These are phyloP conservation scores for Whitmania pigra DNA, from an alignment of 1,140 invertebrate species.

Conservation along the genomic window DNA sequence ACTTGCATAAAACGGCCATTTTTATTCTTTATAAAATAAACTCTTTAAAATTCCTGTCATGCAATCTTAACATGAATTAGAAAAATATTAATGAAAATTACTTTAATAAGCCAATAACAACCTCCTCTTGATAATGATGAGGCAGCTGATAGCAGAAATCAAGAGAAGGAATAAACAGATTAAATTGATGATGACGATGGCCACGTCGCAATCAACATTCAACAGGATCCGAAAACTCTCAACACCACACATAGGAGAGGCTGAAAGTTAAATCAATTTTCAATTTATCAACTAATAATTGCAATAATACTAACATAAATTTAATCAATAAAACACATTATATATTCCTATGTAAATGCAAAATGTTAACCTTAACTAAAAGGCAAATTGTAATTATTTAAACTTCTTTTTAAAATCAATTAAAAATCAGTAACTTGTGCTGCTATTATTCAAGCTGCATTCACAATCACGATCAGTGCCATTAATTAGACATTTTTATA, in stretches of 20 bases:
- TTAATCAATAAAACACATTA: not conserved
- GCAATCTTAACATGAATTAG: too few species aligned
- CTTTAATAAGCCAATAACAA: slow-evolving; percentile 29
- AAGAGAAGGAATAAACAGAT: slow-evolving; percentile 53
- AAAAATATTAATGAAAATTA: too few species aligned
- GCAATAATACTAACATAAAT: too few species aligned
- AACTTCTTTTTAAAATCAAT: too few species aligned
- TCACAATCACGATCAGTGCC: too few species aligned
- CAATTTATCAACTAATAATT: not conserved
- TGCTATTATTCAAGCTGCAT: too few species aligned
- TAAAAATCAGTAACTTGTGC: too few species aligned
- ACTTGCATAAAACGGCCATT: too few species aligned
- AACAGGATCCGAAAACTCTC: slow-evolving; percentile 54
- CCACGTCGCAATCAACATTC: slow-evolving; percentile 56
- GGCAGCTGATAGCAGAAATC: slow-evolving; percentile 48
- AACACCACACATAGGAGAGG: slow-evolving; percentile 50
- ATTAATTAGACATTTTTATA: too few species aligned
- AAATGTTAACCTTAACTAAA: not conserved
- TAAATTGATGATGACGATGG: slow-evolving; percentile 58
- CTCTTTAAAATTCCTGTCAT: too few species aligned
- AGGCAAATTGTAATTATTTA: too few species aligned
- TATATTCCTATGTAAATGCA: not conserved
- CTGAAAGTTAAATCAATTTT: slow-evolving; percentile 21
- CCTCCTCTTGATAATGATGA: slow-evolving; percentile 57
- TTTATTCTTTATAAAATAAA: too few species aligned